phyloP scores from a whole-genome alignment of 1,140 invertebrate genomes.

The Sinonovacula constricta region DNA sequence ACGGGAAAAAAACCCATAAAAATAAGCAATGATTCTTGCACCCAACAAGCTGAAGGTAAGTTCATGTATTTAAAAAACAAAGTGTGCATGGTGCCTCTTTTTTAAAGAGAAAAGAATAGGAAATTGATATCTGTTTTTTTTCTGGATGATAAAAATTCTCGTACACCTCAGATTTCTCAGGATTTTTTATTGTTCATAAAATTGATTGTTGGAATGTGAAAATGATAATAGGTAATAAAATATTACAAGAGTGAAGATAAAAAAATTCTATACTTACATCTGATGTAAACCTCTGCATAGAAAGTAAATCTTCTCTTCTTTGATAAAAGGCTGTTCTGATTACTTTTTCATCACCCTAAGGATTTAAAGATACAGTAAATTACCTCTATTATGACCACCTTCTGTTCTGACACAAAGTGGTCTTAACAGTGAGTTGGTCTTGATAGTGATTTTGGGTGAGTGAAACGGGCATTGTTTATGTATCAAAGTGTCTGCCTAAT shows the following conservation, averaged over 20 bases:
- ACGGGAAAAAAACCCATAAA: no score
- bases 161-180: neutral
- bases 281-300: slow-evolving; percentile 58
- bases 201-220: no score
- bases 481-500: no score
- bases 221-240: no score
- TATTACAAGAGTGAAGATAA: neutral
- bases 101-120: neutral
- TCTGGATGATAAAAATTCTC: neutral
- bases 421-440: no score
- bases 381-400: no score
- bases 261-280: slow-evolving; percentile 38
- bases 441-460: no score
- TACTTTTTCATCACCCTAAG: slow-evolving; percentile 59
- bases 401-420: no score
- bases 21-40: no score
- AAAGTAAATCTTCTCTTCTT: slow-evolving; percentile 56
- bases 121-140: neutral
- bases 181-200: neutral
- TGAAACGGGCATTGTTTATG: no score
- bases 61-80: neutral
- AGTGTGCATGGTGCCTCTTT: neutral
- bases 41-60: no score
- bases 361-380: no score
- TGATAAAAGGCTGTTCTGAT: slow-evolving; percentile 59